These are phyloP conservation scores for Philhelius pedissequus DNA, from an alignment of 2,888 invertebrate species.

Conservation along the genomic window DNA sequence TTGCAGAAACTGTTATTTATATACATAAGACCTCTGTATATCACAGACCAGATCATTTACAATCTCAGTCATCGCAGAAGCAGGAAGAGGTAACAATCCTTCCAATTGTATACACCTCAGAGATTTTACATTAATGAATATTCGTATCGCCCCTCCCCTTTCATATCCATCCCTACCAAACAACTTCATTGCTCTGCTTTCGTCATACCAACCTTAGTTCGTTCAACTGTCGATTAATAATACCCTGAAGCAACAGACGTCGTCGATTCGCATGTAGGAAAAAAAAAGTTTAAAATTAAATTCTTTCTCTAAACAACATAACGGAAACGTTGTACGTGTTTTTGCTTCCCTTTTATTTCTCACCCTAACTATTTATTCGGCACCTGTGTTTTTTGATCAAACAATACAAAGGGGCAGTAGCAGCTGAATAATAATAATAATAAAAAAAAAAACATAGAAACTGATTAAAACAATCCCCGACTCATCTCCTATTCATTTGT, in stretches of 20 bases:
- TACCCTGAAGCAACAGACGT: slow-evolving; percentile 7
- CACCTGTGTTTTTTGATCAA: slow-evolving; percentile 7
- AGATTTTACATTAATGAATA: not conserved
- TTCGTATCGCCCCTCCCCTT: not conserved
- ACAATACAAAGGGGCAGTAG: not conserved
- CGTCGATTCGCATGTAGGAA: not conserved
- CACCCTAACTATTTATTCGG: slow-evolving; percentile 6
- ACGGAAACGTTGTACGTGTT: not conserved
- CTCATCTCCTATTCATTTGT: slow-evolving; percentile 10
- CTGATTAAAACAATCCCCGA: slow-evolving; percentile 14
- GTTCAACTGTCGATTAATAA: slow-evolving; percentile 10
- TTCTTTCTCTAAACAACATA: slow-evolving; percentile 15
- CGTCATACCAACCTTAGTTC: not conserved
- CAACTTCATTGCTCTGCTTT: not conserved
- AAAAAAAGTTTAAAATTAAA: slow-evolving; percentile 1
- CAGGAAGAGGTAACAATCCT: not conserved
- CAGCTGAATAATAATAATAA: not conserved
- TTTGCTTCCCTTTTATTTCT: not conserved
- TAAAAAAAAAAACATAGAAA: not conserved
- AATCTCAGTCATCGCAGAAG: too few relatives aligned
- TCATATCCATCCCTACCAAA: not conserved
- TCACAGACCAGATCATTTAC: too few relatives aligned
- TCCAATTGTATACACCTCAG: not conserved
- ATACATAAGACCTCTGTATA: too few relatives aligned
- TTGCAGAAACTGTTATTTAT: too few relatives aligned